phyloP scores from a whole-genome alignment of 2,888 invertebrate genomes.

The Plusia festucae region DNA sequence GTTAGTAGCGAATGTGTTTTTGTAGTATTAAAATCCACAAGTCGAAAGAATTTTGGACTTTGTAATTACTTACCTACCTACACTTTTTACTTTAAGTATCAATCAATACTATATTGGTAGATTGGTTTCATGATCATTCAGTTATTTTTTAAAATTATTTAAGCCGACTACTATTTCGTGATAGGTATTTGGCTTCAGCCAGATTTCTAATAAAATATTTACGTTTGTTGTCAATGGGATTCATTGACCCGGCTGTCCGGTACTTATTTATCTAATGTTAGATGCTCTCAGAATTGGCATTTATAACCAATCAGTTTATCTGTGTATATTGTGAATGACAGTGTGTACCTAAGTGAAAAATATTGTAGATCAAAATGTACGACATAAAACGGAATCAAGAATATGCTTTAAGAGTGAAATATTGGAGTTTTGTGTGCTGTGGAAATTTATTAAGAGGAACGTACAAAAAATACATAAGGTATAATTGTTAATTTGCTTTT shows the following conservation, averaged over 20 bases:
- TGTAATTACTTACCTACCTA: no score
- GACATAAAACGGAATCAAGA: not conserved
- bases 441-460: not conserved
- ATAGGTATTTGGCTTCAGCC: conserved; percentile 26
- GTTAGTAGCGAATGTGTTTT: no score
- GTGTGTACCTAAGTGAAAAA: conserved; percentile 9
- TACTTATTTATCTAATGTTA: conserved; percentile 25
- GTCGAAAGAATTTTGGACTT: no score
- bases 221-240: conserved; percentile 19
- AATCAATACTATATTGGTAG: not conserved
- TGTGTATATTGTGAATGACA: not conserved
- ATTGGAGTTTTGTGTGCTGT: not conserved
- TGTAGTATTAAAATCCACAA: no score
- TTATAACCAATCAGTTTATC: conserved; percentile 4
- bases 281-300: conserved; percentile 30
- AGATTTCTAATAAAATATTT: conserved; percentile 49
- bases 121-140: not conserved
- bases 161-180: not conserved
- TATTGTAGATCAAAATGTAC: not conserved
- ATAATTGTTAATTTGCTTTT: no score
- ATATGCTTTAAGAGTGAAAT: not conserved
- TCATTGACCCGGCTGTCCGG: conserved; percentile 36
- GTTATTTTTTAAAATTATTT: not conserved
- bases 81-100: no score
- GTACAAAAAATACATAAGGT: not conserved